A percentile compares a stretch with the other conserved stretches of the same genome.
These are phyloP conservation scores for Sternotherus odoratus DNA, from an alignment of 2,797 vertebrate genomes.

Conservation along the genomic window DNA sequence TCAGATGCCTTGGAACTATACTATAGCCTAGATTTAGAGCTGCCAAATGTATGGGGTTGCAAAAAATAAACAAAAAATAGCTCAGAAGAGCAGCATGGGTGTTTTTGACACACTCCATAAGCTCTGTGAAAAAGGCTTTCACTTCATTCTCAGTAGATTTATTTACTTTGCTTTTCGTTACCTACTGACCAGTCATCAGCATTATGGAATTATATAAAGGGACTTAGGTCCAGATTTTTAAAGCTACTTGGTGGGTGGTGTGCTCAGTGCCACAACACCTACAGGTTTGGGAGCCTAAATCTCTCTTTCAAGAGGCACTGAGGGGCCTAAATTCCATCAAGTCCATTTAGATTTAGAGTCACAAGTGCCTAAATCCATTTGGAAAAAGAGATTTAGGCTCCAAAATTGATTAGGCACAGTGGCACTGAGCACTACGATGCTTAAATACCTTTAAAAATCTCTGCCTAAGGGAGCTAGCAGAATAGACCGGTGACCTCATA, in stretches of 20 bases:
- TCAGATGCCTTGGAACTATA: background rate
- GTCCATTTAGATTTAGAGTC: background rate
- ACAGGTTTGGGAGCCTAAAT: background rate
- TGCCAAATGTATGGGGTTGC: conserved; percentile 51
- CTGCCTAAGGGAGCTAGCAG: background rate
- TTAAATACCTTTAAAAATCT: background rate
- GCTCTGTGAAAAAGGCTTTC: conserved; percentile 58
- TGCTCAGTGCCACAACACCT: background rate
- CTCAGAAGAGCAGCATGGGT: conserved; percentile 17
- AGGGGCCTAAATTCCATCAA: background rate
- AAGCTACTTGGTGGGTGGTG: background rate
- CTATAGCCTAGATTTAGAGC: conserved; percentile 22
- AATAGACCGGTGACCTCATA: background rate
- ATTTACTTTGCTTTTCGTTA: conserved; percentile 54
- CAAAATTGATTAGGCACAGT: background rate
- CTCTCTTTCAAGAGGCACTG: background rate
- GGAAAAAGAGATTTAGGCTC: background rate
- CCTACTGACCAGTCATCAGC: background rate
- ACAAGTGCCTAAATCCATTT: background rate
- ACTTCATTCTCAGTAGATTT: conserved; percentile 21
- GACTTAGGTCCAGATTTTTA: background rate
- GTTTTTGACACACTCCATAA: conserved; percentile 19
- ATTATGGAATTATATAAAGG: conserved; percentile 21
- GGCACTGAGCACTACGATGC: background rate
- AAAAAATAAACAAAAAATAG: background rate